Evolutionary conservation across 53 echinoderm and acorn worm species (phyloP).

Genomic region (Glandiceps talaboti): DNA sequence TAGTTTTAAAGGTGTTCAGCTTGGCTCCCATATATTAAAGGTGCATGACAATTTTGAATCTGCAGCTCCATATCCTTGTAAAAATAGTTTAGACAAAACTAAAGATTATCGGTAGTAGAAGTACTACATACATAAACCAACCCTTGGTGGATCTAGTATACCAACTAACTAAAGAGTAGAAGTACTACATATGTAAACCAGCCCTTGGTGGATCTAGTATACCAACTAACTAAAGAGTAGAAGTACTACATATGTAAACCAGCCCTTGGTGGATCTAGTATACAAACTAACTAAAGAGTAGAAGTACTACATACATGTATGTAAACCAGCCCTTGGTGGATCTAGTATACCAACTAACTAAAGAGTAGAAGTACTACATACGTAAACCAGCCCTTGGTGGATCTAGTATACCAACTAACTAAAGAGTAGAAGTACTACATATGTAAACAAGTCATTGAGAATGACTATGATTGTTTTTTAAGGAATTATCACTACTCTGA

Average conservation of each 20-base stretch:
- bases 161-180: constrained; percentile 12
- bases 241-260: constrained; percentile 56
- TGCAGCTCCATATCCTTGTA: too few relatives aligned
- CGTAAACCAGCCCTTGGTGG: constrained; percentile 86
- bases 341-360: constrained; percentile 73
- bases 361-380: constrained; percentile 21
- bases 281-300: constrained; percentile 33
- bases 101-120: too few relatives aligned
- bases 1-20: too few relatives aligned
- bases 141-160: constrained; percentile 83
- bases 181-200: constrained; percentile 59
- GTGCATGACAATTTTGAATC: too few relatives aligned
- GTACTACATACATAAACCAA: constrained; percentile 67
- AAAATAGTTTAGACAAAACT: too few relatives aligned
- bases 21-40: too few relatives aligned
- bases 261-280: constrained; percentile 86
- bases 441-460: constrained; percentile 78
- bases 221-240: constrained; percentile 26
- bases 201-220: constrained; percentile 89
- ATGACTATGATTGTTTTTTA: too few relatives aligned
- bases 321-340: constrained; percentile 80
- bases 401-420: constrained; percentile 82
- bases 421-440: too few relatives aligned
- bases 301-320: constrained; percentile 41
- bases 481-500: too few relatives aligned